Conservation (phyloP, 2,888 invertebrate genomes). For the Ephialtes manifestator region DNA sequence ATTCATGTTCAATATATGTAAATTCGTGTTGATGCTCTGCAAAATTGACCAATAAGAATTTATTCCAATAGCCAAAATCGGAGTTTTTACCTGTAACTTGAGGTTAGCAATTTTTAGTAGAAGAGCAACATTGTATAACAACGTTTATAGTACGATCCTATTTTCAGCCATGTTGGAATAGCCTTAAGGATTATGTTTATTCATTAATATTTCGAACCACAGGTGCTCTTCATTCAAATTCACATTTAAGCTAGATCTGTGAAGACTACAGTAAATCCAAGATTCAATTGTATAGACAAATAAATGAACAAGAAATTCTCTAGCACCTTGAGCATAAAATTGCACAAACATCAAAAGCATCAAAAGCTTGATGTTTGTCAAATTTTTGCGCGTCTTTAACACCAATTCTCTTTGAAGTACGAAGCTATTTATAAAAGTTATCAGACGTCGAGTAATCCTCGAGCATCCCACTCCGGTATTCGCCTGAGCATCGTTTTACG, state of each 20-base stretch:
- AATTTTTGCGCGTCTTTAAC: background rate
- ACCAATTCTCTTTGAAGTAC: background rate
- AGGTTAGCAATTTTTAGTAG: background rate
- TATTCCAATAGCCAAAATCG: background rate
- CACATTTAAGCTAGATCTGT: background rate
- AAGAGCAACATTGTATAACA: background rate
- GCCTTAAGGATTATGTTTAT: background rate
- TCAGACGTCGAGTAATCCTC: constrained; percentile 78
- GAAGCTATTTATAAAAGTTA: background rate
- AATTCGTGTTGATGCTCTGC: background rate
- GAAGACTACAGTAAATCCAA: background rate
- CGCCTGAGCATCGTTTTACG: constrained; percentile 74
- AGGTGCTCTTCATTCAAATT: background rate
- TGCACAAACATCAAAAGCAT: background rate
- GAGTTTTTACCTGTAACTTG: background rate
- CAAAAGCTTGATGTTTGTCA: background rate
- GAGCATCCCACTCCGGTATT: constrained; percentile 74
- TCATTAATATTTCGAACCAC: background rate
- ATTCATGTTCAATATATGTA: background rate
- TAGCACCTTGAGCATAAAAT: background rate
- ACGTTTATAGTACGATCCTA: background rate
- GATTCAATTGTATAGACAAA: background rate
- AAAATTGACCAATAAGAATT: background rate
- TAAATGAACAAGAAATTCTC: background rate
- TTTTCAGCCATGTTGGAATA: background rate